Base-by-base conservation (phyloP, 2,113 vertebrate species). In the Etia nguti region DNA sequence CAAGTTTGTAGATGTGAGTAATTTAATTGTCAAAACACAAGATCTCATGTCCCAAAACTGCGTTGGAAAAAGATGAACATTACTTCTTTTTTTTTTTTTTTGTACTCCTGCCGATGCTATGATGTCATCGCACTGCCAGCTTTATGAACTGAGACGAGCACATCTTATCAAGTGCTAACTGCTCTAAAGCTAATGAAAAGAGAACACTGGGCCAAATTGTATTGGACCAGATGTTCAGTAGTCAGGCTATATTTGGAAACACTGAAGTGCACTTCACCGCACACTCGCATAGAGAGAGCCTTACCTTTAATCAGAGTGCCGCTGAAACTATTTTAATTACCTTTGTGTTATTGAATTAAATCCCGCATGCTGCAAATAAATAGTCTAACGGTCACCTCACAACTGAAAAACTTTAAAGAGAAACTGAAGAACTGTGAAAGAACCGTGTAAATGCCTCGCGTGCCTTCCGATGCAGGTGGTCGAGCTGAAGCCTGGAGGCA, bases 401-500 rank as follows among this genome's bases (percentile, higher is more conserved):
- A 50, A 2, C 31, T 2, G 15, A 56, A 73, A 8, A 62, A 52
- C 24, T 85, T 65, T 26, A 84, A 73, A 31, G 6, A 56, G 18
- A 34, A 54, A 31, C 26, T 2, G 26, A 16, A 31, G 38, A 81
- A n/a, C 73, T 34, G 31, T 54, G 15, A 20, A 68, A 68, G 18
- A 22, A 22, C 16, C 13, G 0, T 79, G 15, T 55, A 36, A 77
- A 83, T 10, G 0, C 10, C 1, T 75, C 12, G 5, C 68, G 16
- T 54, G 24, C 11, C 50, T 36, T 81, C 86, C 90, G 10, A 94
- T 89, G 2, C 83, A 99, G 99, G 98, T 99, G 80, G 98, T 99
- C 10, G 99, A 99, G 86, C 96, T 99, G 48, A 99, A 99, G 88
- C 92, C 68, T 0, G 98, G 98, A 22, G 98, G 98, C 1, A 98